These are phyloP conservation scores for Crossaster papposus DNA, from an alignment of 53 echinoderm and acorn worm genomes.

Conservation along the genomic window DNA sequence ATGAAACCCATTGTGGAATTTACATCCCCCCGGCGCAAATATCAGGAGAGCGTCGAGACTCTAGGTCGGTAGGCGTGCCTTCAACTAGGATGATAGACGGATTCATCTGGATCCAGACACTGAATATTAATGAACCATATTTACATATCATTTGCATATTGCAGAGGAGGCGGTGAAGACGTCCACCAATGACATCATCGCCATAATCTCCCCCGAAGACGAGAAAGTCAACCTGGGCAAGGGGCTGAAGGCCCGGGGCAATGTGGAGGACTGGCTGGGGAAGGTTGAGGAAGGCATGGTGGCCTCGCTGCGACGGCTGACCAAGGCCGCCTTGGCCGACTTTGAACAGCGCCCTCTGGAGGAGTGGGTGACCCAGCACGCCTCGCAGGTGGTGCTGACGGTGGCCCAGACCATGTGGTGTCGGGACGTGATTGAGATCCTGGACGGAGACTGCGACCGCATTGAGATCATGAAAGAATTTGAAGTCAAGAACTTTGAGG, in stretches of 20 bases:
- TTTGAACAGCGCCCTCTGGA: slow-evolving; percentile 79
- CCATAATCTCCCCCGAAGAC: slow-evolving; percentile 93
- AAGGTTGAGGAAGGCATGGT: slow-evolving; percentile 98
- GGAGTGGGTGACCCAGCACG: slow-evolving; percentile 91
- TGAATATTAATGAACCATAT: not conserved
- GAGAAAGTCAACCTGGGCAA: slow-evolving; percentile 94
- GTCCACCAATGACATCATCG: slow-evolving; percentile 95
- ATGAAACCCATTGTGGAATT: no score
- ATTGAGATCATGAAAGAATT: slow-evolving; percentile 79
- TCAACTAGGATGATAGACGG: no score
- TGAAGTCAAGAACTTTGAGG: slow-evolving; percentile 85
- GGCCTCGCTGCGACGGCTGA: slow-evolving; percentile 79
- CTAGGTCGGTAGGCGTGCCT: no score
- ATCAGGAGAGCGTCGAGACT: no score
- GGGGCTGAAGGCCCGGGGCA: slow-evolving; percentile 97
- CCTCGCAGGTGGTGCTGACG: slow-evolving; percentile 97
- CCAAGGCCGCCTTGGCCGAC: slow-evolving; percentile 89
- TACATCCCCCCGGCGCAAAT: no score
- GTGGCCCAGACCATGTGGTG: slow-evolving; percentile 97
- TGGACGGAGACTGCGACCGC: slow-evolving; percentile 79
- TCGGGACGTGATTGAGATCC: slow-evolving; percentile 80
- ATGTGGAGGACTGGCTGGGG: slow-evolving; percentile 98
- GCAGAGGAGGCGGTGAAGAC: slow-evolving; percentile 71
- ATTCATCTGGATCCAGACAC: no score
- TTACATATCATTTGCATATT: not conserved